Evolutionary conservation across 2,113 vertebrate genomes (phyloP).

Genomic region (Tyrannus savana): DNA sequence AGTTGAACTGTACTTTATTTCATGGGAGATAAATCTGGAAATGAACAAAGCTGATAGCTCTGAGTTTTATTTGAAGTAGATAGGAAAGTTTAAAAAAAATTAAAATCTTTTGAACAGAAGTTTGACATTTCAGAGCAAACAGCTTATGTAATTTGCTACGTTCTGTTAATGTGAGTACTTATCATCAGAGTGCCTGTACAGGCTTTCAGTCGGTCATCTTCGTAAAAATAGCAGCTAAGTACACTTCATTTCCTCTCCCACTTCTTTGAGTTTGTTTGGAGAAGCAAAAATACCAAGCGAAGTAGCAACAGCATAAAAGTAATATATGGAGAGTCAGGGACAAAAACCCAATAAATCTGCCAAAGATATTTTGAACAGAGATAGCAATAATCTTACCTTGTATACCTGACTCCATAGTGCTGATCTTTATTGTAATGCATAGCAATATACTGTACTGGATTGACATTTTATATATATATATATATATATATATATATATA

Average conservation of each 20-base stretch:
- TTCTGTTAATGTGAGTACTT: conserved; percentile 27
- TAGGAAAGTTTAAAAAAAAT: background rate
- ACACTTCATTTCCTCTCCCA: background rate
- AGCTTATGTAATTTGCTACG: conserved; percentile 30
- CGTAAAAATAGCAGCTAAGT: conserved; percentile 2
- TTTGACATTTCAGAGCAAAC: conserved; percentile 25
- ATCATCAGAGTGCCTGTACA: background rate
- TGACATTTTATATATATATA: no score
- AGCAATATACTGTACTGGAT: conserved; percentile 15
- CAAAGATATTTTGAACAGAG: conserved; percentile 40
- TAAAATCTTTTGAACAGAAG: background rate
- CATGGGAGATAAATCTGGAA: background rate
- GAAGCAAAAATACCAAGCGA: conserved; percentile 1
- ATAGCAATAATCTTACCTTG: conserved; percentile 60
- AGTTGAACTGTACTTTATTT: conserved; percentile 1
- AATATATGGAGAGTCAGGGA: conserved; percentile 34
- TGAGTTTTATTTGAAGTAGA: conserved; percentile 27
- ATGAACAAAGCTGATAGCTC: conserved; percentile 7
- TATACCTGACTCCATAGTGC: conserved; percentile 27
- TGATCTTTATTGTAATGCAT: conserved; percentile 66
- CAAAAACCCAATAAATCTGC: conserved; percentile 59
- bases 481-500: background rate
- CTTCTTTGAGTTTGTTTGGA: conserved; percentile 33
- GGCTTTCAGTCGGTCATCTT: conserved; percentile 22
- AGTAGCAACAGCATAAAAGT: conserved; percentile 34